Base-by-base conservation (phyloP, 2,888 invertebrate species). In the Cinara cedri region DNA sequence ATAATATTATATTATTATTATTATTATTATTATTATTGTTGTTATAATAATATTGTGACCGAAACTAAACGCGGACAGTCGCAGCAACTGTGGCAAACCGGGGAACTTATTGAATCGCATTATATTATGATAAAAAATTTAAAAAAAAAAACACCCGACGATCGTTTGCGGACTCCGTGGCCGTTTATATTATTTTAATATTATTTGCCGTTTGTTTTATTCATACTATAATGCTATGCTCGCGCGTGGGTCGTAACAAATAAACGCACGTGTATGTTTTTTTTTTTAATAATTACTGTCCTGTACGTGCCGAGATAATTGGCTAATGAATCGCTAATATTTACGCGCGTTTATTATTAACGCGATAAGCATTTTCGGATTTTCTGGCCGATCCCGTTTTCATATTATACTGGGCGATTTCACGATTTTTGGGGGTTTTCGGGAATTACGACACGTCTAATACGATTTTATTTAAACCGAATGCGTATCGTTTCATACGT, bases 41-140 rank as follows among this genome's bases (percentile, higher is more conserved):
- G 6, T 34, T 34, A 34, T 34, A 34, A 34, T 68, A 71, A 55
- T 71, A 55, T 57, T 71, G 71, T 55, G 46, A 46, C 72, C 46
- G 44, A 71, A 57, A 71, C 71, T 55, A 55, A 71, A 71, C 21
- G 24, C 11, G 57, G 57, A 72, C 71, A 34, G 34, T 4, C 34
- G 34, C 34, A 46, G 19, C 46, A 46, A 60, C 24, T 13, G 60
- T 13, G 60, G 14, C 44, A 10, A 57, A 44, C n/a, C 57, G 44
- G 44, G 46, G 8, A 60, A 46, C 42, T 60, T 60, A 72, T 72
- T 72, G 72, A 72, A 60, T 60, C 57, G 11, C 72, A 60, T 72
- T 57, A 57, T 44, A 34, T 34, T 34, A 55, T 13, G 44, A 26
- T n/a, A 46, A 13, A 60, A n/a, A 34, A 44, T 24, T 1, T 49